Evolutionary conservation across 2,888 invertebrate species (phyloP).

Genomic region (Dinocampus coccinellae): DNA sequence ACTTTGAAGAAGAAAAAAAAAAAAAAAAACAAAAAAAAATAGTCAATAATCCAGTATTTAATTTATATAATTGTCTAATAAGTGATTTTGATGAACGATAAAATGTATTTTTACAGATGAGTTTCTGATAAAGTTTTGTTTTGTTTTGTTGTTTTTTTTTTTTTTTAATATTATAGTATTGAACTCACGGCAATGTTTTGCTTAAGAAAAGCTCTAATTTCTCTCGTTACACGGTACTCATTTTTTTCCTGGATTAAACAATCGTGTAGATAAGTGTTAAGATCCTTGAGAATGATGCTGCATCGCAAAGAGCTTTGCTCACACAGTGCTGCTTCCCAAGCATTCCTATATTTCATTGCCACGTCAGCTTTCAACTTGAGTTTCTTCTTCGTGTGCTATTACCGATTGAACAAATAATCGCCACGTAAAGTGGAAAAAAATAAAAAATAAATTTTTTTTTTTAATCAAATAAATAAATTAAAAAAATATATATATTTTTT

Average conservation of each 20-base stretch:
- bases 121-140: no score
- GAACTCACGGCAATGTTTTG: conserved; percentile 57
- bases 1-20: conserved; percentile 15
- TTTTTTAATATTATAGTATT: background rate
- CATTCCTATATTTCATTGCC: conserved; percentile 54
- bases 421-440: background rate
- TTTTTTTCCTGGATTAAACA: conserved; percentile 60
- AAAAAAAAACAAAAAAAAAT: no score
- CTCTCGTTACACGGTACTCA: conserved; percentile 64
- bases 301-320: conserved; percentile 63
- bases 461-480: background rate
- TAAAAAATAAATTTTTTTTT: background rate
- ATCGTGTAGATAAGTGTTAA: conserved; percentile 55
- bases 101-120: no score
- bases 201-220: conserved; percentile 61
- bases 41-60: background rate
- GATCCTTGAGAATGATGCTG: conserved; percentile 55
- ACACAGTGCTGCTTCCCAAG: conserved; percentile 66
- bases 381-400: conserved; percentile 51
- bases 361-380: conserved; percentile 50
- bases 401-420: background rate
- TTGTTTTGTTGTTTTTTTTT: no score
- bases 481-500: background rate
- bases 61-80: background rate
- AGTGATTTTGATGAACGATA: background rate